Percentiles rank a stretch among this genome's conserved stretches.
Evolutionary conservation across 2,113 vertebrate species (phyloP).

Genomic region (Thunnus thynnus): DNA sequence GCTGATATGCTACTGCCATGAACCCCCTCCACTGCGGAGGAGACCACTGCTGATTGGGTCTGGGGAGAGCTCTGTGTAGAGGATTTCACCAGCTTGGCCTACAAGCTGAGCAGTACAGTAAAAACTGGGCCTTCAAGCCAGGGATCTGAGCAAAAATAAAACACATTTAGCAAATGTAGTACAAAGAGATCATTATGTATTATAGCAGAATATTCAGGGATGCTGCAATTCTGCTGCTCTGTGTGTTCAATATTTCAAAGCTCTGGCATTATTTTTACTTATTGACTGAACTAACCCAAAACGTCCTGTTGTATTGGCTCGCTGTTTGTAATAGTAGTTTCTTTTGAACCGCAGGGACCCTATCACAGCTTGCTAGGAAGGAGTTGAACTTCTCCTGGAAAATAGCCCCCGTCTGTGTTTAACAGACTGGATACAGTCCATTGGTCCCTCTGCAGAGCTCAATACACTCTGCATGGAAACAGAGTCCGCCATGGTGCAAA

Average conservation of each 20-base stretch:
- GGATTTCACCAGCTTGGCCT: slow-evolving; percentile 71
- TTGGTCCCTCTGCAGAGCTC: slow-evolving; percentile 56
- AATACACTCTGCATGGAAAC: slow-evolving; percentile 42
- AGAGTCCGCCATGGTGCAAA: slow-evolving; percentile 33
- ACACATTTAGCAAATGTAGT: slow-evolving; percentile 58
- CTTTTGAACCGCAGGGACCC: slow-evolving; percentile 54
- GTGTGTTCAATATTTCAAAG: slow-evolving; percentile 38
- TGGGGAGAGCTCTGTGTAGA: slow-evolving; percentile 57
- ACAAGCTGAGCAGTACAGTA: slow-evolving; percentile 45
- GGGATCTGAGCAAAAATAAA: slow-evolving; percentile 46
- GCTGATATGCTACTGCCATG: slow-evolving; percentile 74
- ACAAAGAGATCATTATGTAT: slow-evolving; percentile 65
- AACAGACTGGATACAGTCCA: slow-evolving; percentile 61
- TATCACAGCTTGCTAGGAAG: slow-evolving; percentile 48
- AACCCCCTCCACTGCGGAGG: slow-evolving; percentile 55
- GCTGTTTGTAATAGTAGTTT: slow-evolving; percentile 55
- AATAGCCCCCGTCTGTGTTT: slow-evolving; percentile 42
- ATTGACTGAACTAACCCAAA: slow-evolving; percentile 46
- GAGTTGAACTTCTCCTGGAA: slow-evolving; percentile 55
- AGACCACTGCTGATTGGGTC: slow-evolving; percentile 64
- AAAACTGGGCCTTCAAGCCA: slow-evolving; percentile 46
- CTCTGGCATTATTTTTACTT: slow-evolving; percentile 20
- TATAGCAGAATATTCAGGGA: slow-evolving; percentile 42
- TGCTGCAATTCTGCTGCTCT: slow-evolving; percentile 21
- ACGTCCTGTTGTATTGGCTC: slow-evolving; percentile 33